Evolutionary conservation across 2,797 vertebrate genomes (phyloP).

Genomic region (Tamandua tetradactyla): DNA sequence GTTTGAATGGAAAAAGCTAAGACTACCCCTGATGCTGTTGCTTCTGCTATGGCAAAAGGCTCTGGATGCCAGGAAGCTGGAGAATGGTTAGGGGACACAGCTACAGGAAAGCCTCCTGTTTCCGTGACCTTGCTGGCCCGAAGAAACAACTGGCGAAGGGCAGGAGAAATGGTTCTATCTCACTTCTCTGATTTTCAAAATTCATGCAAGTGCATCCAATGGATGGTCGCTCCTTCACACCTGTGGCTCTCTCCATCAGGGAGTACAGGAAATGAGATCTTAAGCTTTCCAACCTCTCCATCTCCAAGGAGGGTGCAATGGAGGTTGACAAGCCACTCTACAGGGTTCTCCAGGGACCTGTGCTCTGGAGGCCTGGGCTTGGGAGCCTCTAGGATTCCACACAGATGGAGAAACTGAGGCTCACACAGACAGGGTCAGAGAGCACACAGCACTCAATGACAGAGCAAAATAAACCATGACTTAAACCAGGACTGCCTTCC

Average conservation of each 20-base stretch:
- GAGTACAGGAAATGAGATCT: not conserved
- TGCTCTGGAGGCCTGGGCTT: rapidly evolving
- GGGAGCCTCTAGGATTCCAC: not conserved
- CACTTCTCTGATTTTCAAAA: not conserved
- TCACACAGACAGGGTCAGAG: not conserved
- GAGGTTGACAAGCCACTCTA: not conserved
- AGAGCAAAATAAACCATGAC: not conserved
- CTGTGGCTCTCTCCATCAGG: not conserved
- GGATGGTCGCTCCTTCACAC: not conserved
- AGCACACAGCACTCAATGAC: not conserved
- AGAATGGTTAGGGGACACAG: not conserved
- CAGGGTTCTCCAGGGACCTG: not conserved
- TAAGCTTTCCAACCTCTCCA: not conserved
- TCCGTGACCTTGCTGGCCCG: not conserved
- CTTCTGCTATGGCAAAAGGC: not conserved
- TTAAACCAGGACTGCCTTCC: not conserved
- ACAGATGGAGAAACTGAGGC: not conserved
- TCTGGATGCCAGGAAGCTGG: not conserved
- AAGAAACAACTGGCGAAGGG: not conserved
- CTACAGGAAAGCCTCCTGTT: not conserved
- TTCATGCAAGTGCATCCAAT: not conserved
- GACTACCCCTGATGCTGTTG: not conserved
- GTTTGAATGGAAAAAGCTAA: not conserved
- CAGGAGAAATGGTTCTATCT: not conserved
- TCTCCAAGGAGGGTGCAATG: not conserved